A percentile compares a stretch with the other conserved stretches of the same genome.
Evolutionary conservation across 2,888 invertebrate genomes (phyloP).

Genomic region (Hypomecis atomaria): DNA sequence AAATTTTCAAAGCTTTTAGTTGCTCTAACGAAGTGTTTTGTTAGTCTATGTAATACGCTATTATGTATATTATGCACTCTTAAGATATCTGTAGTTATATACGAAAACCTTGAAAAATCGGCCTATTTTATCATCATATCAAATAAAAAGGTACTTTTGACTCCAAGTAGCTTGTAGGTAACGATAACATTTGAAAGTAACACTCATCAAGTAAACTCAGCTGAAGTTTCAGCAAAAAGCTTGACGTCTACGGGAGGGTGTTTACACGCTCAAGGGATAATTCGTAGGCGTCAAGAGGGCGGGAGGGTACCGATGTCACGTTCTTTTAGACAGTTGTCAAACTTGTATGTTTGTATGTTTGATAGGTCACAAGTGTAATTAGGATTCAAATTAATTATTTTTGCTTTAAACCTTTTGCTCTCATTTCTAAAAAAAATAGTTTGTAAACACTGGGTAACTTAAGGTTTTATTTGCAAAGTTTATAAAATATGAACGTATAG

Average conservation of each 20-base stretch:
- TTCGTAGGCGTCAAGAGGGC: conserved; percentile 50
- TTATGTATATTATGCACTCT: too few relatives aligned
- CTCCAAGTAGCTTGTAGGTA: neutral
- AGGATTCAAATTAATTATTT: too few relatives aligned
- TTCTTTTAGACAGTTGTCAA: conserved; percentile 13
- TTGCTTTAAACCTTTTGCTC: too few relatives aligned
- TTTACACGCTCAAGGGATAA: conserved; percentile 52
- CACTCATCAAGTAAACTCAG: conserved; percentile 21
- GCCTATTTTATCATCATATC: neutral
- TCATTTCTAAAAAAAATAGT: too few relatives aligned
- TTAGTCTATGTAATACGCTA: too few relatives aligned
- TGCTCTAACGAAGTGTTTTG: too few relatives aligned
- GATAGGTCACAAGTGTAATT: neutral
- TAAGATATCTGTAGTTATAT: too few relatives aligned
- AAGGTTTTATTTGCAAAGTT: too few relatives aligned
- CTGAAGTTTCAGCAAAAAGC: conserved; percentile 39
- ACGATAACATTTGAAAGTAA: conserved; percentile 13
- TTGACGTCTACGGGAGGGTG: conserved; percentile 41
- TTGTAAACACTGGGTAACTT: too few relatives aligned
- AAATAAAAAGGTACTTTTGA: neutral
- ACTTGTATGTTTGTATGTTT: neutral
- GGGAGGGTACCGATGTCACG: conserved; percentile 28
- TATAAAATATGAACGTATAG: too few relatives aligned
- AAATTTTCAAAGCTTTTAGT: too few relatives aligned
- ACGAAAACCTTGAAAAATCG: too few relatives aligned